These are phyloP conservation scores for Idaea dimidiata DNA, from an alignment of 2,888 invertebrate species.

Conservation along the genomic window DNA sequence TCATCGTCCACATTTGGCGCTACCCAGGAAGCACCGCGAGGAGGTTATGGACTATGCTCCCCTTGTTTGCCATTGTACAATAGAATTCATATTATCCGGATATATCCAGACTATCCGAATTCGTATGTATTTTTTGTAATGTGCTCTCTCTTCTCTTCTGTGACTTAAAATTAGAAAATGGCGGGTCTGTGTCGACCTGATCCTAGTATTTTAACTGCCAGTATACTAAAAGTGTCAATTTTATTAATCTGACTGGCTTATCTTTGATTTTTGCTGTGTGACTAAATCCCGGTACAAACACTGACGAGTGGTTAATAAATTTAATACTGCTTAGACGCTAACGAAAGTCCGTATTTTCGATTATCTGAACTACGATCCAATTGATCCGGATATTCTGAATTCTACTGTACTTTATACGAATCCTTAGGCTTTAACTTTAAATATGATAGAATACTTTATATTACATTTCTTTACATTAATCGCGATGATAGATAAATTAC, in stretches of 20 bases:
- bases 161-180: too few relatives aligned
- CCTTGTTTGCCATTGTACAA: constrained; percentile 40
- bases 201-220: too few relatives aligned
- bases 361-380: too few relatives aligned
- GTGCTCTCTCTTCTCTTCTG: too few relatives aligned
- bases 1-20: constrained; percentile 75
- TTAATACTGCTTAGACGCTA: not conserved
- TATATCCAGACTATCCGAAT: not conserved
- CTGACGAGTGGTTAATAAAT: too few relatives aligned
- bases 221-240: too few relatives aligned
- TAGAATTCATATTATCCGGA: not conserved
- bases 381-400: not conserved
- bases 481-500: not conserved
- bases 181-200: too few relatives aligned
- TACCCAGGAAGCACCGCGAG: constrained; percentile 79
- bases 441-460: too few relatives aligned
- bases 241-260: too few relatives aligned
- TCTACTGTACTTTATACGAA: not conserved
- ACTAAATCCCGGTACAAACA: too few relatives aligned
- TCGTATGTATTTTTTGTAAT: too few relatives aligned
- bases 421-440: not conserved
- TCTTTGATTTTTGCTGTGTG: too few relatives aligned
- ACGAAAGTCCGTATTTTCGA: not conserved
- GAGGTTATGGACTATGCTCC: constrained; percentile 78
- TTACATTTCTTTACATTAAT: not conserved